These are phyloP conservation scores for Platyura marginata DNA, from an alignment of 1,140 invertebrate species.

Conservation along the genomic window DNA sequence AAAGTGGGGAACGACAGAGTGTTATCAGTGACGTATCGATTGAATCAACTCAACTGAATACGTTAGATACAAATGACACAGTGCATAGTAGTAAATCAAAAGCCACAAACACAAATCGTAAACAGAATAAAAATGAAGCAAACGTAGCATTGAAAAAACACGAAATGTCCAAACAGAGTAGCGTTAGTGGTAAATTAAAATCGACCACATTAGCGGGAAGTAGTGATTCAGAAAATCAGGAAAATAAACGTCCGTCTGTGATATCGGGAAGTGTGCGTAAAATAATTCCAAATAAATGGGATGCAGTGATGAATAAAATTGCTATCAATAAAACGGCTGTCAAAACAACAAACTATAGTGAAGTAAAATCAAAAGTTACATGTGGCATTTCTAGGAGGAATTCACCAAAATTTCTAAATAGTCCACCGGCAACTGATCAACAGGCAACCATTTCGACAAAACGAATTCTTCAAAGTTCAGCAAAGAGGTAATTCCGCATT, in stretches of 20 bases:
- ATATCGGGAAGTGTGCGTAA: slow-evolving; percentile 17
- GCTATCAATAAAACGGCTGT: slow-evolving; percentile 49
- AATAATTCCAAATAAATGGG: slow-evolving; percentile 36
- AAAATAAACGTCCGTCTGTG: slow-evolving; percentile 1
- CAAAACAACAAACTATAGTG: slow-evolving; percentile 49
- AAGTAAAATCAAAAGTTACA: slow-evolving; percentile 62
- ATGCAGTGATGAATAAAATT: slow-evolving; percentile 66
- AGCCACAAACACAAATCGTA: slow-evolving; percentile 6
- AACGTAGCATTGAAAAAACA: slow-evolving; percentile 41
- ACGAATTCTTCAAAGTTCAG: too few species aligned
- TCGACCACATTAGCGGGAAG: slow-evolving; percentile 3
- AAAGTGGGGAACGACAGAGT: not conserved
- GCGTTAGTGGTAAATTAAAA: slow-evolving; percentile 12
- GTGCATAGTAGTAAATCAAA: not conserved
- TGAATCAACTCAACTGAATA: not conserved
- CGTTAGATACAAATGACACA: not conserved
- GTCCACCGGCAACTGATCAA: too few species aligned
- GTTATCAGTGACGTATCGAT: not conserved
- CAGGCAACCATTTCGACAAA: too few species aligned
- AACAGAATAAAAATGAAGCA: slow-evolving; percentile 30
- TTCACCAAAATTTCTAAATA: not conserved
- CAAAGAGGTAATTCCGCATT: too few species aligned
- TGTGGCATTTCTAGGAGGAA: slow-evolving; percentile 12
- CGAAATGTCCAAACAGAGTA: slow-evolving; percentile 20
- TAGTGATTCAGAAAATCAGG: slow-evolving; percentile 5